These are phyloP conservation scores for Cenopis cana DNA, from an alignment of 2,888 invertebrate genomes.

Conservation along the genomic window DNA sequence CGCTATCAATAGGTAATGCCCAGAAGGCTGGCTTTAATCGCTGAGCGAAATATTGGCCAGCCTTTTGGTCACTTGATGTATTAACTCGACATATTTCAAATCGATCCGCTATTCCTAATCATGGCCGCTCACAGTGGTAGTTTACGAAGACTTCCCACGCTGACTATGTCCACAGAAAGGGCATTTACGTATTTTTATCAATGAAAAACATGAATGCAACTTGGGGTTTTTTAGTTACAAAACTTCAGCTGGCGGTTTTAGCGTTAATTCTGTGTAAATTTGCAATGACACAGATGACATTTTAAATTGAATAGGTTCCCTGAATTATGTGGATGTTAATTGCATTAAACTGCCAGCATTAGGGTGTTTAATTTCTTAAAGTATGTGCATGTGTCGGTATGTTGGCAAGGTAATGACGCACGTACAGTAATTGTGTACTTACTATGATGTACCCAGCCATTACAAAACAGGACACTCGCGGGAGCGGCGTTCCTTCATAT, in stretches of 20 bases:
- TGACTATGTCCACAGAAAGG: too few relatives aligned
- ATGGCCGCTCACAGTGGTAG: background rate
- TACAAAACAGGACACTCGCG: conserved; percentile 22
- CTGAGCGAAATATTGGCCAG: too few relatives aligned
- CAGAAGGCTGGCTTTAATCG: too few relatives aligned
- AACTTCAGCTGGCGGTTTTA: too few relatives aligned
- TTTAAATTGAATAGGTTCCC: background rate
- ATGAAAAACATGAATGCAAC: too few relatives aligned
- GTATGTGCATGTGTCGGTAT: background rate
- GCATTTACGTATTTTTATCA: too few relatives aligned
- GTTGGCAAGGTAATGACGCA: conserved; percentile 10
- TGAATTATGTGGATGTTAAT: background rate
- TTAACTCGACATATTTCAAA: too few relatives aligned
- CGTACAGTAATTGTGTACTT: conserved; percentile 20
- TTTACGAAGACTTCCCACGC: too few relatives aligned
- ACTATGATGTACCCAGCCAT: conserved; percentile 22
- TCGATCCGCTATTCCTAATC: background rate
- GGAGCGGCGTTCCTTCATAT: conserved; percentile 6
- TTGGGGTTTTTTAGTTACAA: too few relatives aligned
- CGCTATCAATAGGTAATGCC: too few relatives aligned
- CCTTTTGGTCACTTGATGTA: too few relatives aligned
- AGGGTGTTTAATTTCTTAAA: background rate
- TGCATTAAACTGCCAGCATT: background rate
- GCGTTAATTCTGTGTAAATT: too few relatives aligned
- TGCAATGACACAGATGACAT: background rate